Evolutionary conservation across 1,140 invertebrate species (phyloP), one percentile per base, ranked within the genome.

Genomic region (Dysdera silvatica): DNA sequence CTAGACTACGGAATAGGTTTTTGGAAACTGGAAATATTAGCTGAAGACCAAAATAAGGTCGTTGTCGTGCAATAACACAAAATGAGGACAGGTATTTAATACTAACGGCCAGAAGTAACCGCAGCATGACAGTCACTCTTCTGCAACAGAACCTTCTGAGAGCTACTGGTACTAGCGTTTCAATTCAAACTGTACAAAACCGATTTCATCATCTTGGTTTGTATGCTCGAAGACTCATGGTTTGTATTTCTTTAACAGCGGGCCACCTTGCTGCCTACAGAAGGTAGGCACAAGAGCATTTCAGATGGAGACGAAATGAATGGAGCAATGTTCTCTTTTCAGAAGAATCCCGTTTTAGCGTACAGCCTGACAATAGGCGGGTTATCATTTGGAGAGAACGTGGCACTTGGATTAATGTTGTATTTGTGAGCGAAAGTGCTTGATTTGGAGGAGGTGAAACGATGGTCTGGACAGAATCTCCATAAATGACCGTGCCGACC

Each of bases 301-400:
- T 24, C 26, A 12, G 16, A 31, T 40, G 24, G 53, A 0, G 8
- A 4, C 29, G 35, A 53, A 6, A 53, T 33, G n/a, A 33, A 33
- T 53, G 29, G 51, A 53, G 29, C n/a, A 23, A 40, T 31, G 37
- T 55, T 24, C 7, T 52, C 4, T 33, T 52, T 32, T 20, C 49
- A 32, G 49, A 55, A n/a, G 53, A 55, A 23, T 55, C 53, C 20
- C 32, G 53, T 40, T 37, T 40, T 26, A 40, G 20, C 41, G 16
- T 41, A 26, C 26, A 55, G 35, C 41, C 20, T 40, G 35, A 55
- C 33, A 26, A 6, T 16, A 7, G 24, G n/a, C 31, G 3, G 32
- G 6, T 26, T 55, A 26, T 55, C 7, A 20, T 55, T 26, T 55
- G 33, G 2, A 3, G 35, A 28, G 53, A 55, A 37, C 28, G 37